Conservation (phyloP, 2,888 invertebrate species). For the Lasioglossum zephyrum region DNA sequence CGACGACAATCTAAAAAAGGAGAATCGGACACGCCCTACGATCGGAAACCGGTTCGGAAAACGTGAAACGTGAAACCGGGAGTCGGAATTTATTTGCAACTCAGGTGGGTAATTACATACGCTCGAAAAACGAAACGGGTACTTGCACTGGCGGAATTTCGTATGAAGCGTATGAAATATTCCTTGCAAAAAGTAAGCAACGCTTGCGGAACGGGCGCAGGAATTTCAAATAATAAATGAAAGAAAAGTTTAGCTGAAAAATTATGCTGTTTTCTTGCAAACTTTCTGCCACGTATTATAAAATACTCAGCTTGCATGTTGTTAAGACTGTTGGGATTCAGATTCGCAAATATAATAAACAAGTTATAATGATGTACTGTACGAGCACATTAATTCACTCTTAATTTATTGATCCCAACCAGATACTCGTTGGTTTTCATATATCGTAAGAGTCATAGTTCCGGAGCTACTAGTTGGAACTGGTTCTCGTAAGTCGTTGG, state of each 20-base stretch:
- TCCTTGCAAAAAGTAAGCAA: neutral
- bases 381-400: too few relatives aligned
- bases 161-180: slow-evolving; percentile 9
- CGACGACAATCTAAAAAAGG: neutral
- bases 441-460: too few relatives aligned
- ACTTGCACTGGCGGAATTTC: neutral
- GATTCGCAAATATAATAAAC: neutral
- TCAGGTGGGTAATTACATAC: neutral
- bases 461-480: too few relatives aligned
- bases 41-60: neutral
- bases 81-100: neutral
- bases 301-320: neutral
- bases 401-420: too few relatives aligned
- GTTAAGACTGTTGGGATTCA: neutral
- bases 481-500: too few relatives aligned
- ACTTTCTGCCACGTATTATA: neutral
- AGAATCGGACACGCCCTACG: neutral
- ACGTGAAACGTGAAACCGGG: neutral
- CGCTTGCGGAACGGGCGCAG: neutral
- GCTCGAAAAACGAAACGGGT: neutral
- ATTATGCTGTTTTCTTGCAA: neutral
- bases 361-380: neutral
- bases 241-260: neutral
- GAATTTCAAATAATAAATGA: neutral
- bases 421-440: too few relatives aligned